Percentiles rank a stretch among this genome's conserved stretches.
phyloP scores from a whole-genome alignment of 2,888 invertebrate genomes.

The Blastobasis adustella region DNA sequence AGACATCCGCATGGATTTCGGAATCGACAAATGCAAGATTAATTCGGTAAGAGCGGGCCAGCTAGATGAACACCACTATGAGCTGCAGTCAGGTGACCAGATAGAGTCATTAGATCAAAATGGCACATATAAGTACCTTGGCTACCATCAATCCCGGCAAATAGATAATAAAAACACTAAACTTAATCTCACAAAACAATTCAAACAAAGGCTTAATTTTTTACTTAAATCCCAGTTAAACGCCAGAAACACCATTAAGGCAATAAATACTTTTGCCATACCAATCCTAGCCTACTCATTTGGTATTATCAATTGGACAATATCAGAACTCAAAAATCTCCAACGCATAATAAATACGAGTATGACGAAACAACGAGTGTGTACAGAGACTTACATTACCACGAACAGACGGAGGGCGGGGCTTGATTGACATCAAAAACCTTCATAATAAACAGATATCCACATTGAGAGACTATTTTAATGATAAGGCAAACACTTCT shows the following conservation, averaged over 20 bases:
- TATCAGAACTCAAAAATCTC: neutral
- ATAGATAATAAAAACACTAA: neutral
- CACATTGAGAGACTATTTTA: slow-evolving; percentile 2
- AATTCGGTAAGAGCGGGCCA: neutral
- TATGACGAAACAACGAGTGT: slow-evolving; percentile 3
- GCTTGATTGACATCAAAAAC: slow-evolving; percentile 5
- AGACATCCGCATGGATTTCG: slow-evolving; percentile 3
- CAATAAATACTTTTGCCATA: neutral
- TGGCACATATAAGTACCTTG: neutral
- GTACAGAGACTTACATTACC: slow-evolving; percentile 6
- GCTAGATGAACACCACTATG: neutral
- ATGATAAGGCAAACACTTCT: neutral
- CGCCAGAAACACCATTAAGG: neutral
- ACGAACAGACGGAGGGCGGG: neutral
- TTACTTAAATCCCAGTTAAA: neutral
- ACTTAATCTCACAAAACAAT: neutral
- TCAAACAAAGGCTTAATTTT: neutral
- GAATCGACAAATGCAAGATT: slow-evolving; percentile 5
- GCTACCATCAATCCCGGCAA: neutral
- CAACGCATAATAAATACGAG: slow-evolving; percentile 4
- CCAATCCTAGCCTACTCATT: slow-evolving; percentile 3
- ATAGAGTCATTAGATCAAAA: neutral
- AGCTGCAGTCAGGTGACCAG: neutral
- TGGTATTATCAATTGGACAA: slow-evolving; percentile 1
- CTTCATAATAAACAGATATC: slow-evolving; percentile 3